Conservation (phyloP, 1,140 invertebrate genomes). For the Zaprionus vittiger region DNA sequence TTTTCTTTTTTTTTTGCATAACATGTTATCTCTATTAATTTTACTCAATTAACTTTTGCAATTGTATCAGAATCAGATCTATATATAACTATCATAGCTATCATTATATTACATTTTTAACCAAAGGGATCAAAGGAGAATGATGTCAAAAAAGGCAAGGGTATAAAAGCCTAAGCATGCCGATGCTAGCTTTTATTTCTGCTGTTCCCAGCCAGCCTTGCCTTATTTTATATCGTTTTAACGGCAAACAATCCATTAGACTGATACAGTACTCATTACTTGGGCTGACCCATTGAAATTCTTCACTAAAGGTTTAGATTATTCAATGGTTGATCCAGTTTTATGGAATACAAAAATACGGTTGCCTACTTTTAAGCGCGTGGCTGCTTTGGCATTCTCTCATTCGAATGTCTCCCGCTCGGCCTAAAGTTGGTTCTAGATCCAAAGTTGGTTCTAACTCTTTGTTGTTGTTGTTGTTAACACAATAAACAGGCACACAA, state of each 20-base stretch:
- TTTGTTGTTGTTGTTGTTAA: conserved; percentile 13
- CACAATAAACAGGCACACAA: neutral
- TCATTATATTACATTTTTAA: too few relatives aligned
- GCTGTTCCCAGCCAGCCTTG: neutral
- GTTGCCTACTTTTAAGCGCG: conserved; percentile 16
- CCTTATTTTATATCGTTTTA: neutral
- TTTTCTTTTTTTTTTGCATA: too few relatives aligned
- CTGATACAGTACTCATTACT: neutral
- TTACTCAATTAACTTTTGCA: too few relatives aligned
- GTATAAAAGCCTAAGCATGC: too few relatives aligned
- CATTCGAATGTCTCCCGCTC: neutral
- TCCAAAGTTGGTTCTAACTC: neutral
- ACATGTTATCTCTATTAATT: too few relatives aligned
- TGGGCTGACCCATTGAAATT: neutral
- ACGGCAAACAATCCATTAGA: too few relatives aligned
- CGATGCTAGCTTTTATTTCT: too few relatives aligned
- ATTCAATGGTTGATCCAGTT: neutral
- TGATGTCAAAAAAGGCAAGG: too few relatives aligned
- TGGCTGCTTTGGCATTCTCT: neutral
- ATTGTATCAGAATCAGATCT: too few relatives aligned
- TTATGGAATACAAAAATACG: neutral
- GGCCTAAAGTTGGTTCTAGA: neutral
- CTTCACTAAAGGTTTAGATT: neutral
- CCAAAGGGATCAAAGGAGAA: too few relatives aligned
- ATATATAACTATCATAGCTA: too few relatives aligned